Conservation (phyloP, 2,888 invertebrate species). For the Entomobrya multifasciata region DNA sequence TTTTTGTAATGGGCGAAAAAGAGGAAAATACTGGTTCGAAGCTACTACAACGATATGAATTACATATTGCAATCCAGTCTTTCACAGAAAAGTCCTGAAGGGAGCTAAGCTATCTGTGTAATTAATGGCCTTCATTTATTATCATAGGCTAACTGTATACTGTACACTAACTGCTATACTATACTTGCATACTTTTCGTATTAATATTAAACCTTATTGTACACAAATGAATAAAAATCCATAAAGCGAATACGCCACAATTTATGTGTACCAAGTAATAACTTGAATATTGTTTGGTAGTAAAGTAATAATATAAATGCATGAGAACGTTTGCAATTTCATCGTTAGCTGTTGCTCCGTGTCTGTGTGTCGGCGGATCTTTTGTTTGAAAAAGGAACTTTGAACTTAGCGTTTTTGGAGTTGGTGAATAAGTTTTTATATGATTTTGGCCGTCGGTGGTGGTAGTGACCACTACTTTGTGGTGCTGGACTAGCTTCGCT, state of each 20-base stretch:
- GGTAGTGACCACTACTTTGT: conserved; percentile 24
- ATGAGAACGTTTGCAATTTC: background rate
- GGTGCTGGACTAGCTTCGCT: conserved; percentile 22
- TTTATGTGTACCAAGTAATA: no score
- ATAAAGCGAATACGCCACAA: no score
- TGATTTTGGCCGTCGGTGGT: background rate
- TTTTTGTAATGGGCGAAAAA: conserved; percentile 19
- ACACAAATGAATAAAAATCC: no score
- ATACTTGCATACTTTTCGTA: background rate
- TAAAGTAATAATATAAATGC: no score
- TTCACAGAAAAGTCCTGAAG: conserved; percentile 7
- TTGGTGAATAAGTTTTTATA: background rate
- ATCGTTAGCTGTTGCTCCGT: background rate
- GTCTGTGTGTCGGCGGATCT: background rate
- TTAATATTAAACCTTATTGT: conserved; percentile 4
- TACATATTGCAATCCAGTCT: conserved; percentile 2
- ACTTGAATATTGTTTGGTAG: no score
- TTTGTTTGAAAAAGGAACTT: background rate
- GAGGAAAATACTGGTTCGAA: no score
- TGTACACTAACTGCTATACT: background rate
- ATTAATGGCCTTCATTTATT: conserved; percentile 35
- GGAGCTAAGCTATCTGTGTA: background rate
- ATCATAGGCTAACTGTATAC: background rate
- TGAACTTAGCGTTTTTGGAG: background rate
- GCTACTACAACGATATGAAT: background rate